Evolutionary conservation across 2,113 vertebrate genomes (phyloP), one percentile per base, ranked within the genome.

Genomic region (Chlamydotis undulata): DNA sequence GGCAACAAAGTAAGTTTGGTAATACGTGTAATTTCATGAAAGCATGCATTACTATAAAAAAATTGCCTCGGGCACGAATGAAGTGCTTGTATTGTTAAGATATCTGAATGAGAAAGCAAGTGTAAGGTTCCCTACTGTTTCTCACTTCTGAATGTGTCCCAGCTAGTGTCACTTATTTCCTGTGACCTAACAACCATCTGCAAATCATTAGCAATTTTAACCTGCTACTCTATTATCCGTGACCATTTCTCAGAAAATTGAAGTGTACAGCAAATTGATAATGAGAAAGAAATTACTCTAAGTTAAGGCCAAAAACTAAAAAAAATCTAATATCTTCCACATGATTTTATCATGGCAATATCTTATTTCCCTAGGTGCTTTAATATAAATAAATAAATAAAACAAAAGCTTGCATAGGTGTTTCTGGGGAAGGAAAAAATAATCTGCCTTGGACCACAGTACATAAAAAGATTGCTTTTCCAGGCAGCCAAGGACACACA

Each of bases 1-100:
- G 99, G 83, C 99, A 99, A 96, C 99, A 99, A 84, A 99, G 99
- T 99, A 98, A 98, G 99, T 98, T 74, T 50, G 39, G 53, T 76
- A 63, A 74, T 61, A 47, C 18, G 33, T 93, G 26, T 75, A 63
- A 71, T 92, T 75, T 65, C 25, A 45, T 92, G 13, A 64, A 91
- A 69, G 33, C 13, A 14, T 55, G 39, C 5, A 14, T 78, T 89
- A 15, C 26, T 67, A 1, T 65, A 31, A 67, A 77, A 79, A 75
- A 80, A n/a, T 55, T 55, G 26, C 21, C 14, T 82, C 26, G 37
- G 64, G 24, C 80, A 73, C 78, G 76, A 93, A 57, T 50, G 11
- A 71, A 75, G 15, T 60, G 60, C 14, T 80, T 53, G 12, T 71
- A 12, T 74, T 60, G 39, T 31, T 93, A 35, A 68, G 69, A 9